Conservation (phyloP, 2,888 invertebrate species). For the Encarsia formosa region DNA sequence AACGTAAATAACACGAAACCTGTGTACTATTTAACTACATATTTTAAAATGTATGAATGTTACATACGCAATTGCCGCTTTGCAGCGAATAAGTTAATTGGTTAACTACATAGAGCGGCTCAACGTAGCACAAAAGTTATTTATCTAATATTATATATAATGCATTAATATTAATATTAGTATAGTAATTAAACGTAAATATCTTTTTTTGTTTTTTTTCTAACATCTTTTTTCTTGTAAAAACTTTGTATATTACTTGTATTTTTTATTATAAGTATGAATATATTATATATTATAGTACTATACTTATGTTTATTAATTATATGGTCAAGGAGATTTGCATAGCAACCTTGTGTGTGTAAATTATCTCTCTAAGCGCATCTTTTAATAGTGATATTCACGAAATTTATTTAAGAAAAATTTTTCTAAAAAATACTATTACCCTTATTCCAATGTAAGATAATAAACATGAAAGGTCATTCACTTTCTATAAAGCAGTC, state of each 20-base stretch:
- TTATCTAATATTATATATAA: constrained; percentile 25
- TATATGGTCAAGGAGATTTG: constrained; percentile 31
- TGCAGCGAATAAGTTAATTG: constrained; percentile 29
- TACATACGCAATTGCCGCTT: constrained; percentile 29
- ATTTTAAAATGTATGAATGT: constrained; percentile 36
- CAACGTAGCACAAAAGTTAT: constrained; percentile 25
- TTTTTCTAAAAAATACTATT: constrained; percentile 41
- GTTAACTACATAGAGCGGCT: constrained; percentile 25
- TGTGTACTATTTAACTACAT: constrained; percentile 29
- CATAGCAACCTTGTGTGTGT: constrained; percentile 30
- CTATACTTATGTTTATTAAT: constrained; percentile 7
- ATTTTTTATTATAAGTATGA: constrained; percentile 9
- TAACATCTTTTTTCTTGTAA: constrained; percentile 23
- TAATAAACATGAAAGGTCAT: constrained; percentile 9
- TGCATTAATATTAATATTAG: constrained; percentile 16
- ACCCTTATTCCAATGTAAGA: constrained; percentile 29
- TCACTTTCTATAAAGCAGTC: constrained; percentile 18
- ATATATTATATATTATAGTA: neutral
- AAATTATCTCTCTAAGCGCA: constrained; percentile 38
- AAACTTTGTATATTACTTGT: constrained; percentile 14
- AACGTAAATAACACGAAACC: constrained; percentile 24
- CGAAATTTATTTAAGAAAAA: constrained; percentile 37
- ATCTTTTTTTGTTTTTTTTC: constrained; percentile 17
- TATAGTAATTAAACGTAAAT: neutral
- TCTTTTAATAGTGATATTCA: constrained; percentile 22